These are phyloP conservation scores for Meloidogyne exigua DNA, from an alignment of 1,140 invertebrate genomes.

Conservation along the genomic window DNA sequence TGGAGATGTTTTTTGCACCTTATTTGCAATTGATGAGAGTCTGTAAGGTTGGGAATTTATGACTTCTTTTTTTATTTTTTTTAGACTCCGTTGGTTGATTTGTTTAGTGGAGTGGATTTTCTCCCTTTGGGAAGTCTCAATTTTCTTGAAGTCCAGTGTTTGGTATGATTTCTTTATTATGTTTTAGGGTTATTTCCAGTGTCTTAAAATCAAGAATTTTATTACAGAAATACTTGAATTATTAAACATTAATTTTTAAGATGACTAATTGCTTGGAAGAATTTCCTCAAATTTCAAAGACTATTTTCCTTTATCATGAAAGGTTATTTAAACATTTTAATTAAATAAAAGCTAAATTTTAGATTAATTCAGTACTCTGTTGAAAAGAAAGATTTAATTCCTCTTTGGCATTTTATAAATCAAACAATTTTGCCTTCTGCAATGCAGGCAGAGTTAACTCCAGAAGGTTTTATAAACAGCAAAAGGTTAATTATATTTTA, in stretches of 20 bases:
- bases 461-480: not conserved
- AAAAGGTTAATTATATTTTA: conserved; percentile 1
- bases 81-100: conserved; percentile 40
- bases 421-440: conserved; percentile 39
- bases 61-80: conserved; percentile 12
- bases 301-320: conserved; percentile 41
- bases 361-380: conserved; percentile 18
- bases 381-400: conserved; percentile 30
- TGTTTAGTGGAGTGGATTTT: conserved; percentile 42
- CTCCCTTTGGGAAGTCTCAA: conserved; percentile 30
- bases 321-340: conserved; percentile 10
- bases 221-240: too few relatives aligned
- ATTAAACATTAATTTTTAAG: not conserved
- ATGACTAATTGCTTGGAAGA: conserved; percentile 33
- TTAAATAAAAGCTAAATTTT: not conserved
- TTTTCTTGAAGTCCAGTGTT: conserved; percentile 39
- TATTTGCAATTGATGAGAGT: conserved; percentile 34
- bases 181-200: not conserved
- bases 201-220: too few relatives aligned
- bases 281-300: conserved; percentile 32
- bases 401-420: conserved; percentile 34
- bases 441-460: conserved; percentile 34
- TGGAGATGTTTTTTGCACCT: conserved; percentile 35
- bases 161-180: conserved; percentile 16
- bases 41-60: conserved; percentile 17